Conservation (phyloP, 2,797 vertebrate species). For the Falco cherrug region DNA sequence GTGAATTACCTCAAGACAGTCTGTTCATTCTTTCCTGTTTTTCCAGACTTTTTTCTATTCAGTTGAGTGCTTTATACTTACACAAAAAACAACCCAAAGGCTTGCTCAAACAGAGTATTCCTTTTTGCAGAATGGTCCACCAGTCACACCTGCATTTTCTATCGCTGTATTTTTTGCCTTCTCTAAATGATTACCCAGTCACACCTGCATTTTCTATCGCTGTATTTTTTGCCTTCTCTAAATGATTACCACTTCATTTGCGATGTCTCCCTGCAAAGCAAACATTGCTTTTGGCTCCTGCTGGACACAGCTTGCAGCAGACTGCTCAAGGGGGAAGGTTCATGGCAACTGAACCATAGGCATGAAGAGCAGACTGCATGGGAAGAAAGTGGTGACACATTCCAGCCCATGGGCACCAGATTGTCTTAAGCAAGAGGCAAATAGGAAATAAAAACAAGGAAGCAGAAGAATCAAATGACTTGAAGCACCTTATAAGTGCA, state of each 20-base stretch:
- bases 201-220: not conserved
- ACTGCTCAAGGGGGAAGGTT: not conserved
- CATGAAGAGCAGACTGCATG: fast-evolving
- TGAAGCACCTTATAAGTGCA: not conserved
- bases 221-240: not conserved
- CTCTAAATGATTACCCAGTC: not conserved
- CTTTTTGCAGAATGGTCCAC: fast-evolving
- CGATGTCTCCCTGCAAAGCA: not conserved
- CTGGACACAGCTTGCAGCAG: not conserved
- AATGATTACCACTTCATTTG: not conserved
- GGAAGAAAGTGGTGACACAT: not conserved
- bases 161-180: not conserved
- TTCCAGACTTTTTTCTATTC: not conserved
- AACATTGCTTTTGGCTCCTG: not conserved
- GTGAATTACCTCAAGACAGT: not conserved
- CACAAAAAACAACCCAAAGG: not conserved
- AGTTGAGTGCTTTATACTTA: not conserved
- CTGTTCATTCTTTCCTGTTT: constrained; percentile 10
- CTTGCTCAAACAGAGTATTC: not conserved
- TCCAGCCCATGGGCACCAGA: not conserved
- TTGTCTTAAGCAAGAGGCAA: not conserved
- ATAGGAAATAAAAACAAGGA: not conserved
- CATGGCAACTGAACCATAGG: fast-evolving
- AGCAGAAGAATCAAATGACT: not conserved
- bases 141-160: not conserved